A percentile compares a stretch with the other conserved stretches of the same genome.
Conservation (phyloP, 64 coral and sea anemone genomes). For the Montipora cactus region DNA sequence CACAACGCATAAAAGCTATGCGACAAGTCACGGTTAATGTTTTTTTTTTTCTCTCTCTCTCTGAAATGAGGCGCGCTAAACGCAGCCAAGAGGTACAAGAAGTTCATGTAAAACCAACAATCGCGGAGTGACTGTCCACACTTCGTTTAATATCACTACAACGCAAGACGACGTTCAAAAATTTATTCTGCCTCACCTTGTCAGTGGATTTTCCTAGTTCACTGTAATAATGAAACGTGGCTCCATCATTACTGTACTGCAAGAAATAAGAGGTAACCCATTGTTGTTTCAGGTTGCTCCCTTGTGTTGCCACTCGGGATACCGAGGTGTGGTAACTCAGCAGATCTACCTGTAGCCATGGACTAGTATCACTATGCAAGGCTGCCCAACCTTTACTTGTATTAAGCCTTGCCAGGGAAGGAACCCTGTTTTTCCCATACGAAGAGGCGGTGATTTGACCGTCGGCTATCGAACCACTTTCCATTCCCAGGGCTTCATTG, state of each 20-base stretch:
- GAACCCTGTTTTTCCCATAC: neutral
- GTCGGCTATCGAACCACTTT: neutral
- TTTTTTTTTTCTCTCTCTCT: no score
- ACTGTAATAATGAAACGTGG: neutral
- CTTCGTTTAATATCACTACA: no score
- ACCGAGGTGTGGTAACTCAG: neutral
- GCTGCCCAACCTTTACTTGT: neutral
- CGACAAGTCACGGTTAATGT: no score
- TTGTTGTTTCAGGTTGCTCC: neutral
- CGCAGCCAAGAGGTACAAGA: no score
- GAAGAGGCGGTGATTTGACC: neutral
- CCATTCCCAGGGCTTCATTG: neutral
- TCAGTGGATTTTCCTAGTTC: neutral
- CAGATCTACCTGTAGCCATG: conserved; percentile 6
- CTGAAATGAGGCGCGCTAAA: no score
- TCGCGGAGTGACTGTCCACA: no score
- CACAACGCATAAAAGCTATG: no score
- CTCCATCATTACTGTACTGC: neutral
- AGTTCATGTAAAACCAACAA: no score
- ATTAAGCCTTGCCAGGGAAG: neutral
- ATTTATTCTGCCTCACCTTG: neutral
- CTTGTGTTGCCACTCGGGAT: neutral
- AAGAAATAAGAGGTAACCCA: neutral
- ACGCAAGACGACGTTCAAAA: no score
- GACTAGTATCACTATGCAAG: no score